Conservation (phyloP, 2,888 invertebrate genomes). For the Uropetala carovei region DNA sequence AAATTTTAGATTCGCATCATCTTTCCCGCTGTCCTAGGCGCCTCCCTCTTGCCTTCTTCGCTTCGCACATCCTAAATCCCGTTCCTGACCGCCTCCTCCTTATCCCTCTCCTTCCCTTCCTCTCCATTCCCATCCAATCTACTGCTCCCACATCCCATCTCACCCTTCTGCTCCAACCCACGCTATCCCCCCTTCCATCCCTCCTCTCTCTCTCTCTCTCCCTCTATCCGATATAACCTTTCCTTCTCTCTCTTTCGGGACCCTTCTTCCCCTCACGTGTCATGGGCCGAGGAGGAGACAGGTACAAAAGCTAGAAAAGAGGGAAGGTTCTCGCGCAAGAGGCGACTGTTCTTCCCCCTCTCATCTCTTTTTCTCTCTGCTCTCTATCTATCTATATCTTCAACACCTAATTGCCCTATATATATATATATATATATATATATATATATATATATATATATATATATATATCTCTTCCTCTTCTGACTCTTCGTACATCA, state of each 20-base stretch:
- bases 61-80: conserved; percentile 23
- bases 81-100: neutral
- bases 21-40: neutral
- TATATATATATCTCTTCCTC: neutral
- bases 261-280: neutral
- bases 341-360: neutral
- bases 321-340: neutral
- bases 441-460: too few species aligned
- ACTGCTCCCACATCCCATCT: too few species aligned
- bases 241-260: neutral
- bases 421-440: too few species aligned
- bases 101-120: neutral
- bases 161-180: neutral
- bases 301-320: neutral
- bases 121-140: too few species aligned
- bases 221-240: neutral
- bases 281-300: neutral
- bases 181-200: neutral
- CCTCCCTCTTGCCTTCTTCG: too few species aligned
- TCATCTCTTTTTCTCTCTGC: neutral
- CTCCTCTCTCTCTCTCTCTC: neutral
- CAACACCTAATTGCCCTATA: too few species aligned
- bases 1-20: conserved; percentile 11
- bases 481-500: too few species aligned
- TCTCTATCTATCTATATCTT: too few species aligned